Conservation (phyloP, 2,113 vertebrate species). For the Myodes glareolus region DNA sequence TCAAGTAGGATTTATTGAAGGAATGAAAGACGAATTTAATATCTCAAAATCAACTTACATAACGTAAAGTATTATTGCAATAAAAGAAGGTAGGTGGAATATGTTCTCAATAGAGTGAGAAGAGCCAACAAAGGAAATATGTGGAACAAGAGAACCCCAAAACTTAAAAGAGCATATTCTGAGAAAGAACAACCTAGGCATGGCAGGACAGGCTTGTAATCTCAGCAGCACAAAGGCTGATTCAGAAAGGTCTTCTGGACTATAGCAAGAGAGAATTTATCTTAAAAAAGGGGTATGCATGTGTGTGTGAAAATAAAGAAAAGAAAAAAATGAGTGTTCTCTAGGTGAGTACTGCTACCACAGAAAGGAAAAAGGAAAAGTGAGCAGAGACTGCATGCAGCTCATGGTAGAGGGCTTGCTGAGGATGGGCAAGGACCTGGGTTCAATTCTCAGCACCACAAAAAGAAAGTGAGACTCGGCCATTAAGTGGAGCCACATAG, state of each 20-base stretch:
- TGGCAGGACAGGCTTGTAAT: not conserved
- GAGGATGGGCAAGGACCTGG: not conserved
- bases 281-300: no score
- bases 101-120: not conserved
- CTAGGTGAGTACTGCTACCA: not conserved
- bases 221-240: not conserved
- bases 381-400: not conserved
- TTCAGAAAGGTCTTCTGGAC: not conserved
- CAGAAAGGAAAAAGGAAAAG: not conserved
- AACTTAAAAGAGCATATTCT: constrained; percentile 22
- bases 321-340: not conserved
- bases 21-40: constrained; percentile 26
- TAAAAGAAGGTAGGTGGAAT: not conserved
- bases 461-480: not conserved
- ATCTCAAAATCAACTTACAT: constrained; percentile 18
- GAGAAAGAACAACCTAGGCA: not conserved
- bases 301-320: not conserved
- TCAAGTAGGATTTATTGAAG: not conserved
- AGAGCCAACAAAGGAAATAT: not conserved
- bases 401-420: not conserved
- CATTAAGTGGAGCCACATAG: no score
- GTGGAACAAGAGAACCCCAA: not conserved
- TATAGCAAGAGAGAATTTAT: not conserved
- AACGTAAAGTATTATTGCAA: not conserved
- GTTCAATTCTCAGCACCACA: not conserved